These are phyloP conservation scores for Marmota flaviventris DNA, from an alignment of 2,113 vertebrate species.

Conservation along the genomic window DNA sequence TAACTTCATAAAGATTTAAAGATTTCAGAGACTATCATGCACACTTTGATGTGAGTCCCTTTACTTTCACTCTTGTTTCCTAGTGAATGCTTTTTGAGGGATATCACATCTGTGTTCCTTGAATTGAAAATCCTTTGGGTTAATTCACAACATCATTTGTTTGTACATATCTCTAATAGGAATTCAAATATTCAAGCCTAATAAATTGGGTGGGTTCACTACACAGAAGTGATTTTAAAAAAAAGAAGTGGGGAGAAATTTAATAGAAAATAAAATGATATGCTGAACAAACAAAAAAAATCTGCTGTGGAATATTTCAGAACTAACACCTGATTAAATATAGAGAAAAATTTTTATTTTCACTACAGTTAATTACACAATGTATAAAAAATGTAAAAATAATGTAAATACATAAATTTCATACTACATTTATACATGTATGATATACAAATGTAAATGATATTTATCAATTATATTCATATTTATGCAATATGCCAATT, in stretches of 20 bases:
- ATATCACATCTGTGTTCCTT: background rate
- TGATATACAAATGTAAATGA: background rate
- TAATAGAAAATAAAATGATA: background rate
- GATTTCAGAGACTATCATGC: background rate
- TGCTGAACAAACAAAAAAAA: background rate
- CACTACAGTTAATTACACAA: slow-evolving; percentile 5
- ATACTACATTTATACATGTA: background rate
- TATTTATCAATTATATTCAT: background rate
- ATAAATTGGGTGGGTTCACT: background rate
- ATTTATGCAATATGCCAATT: background rate
- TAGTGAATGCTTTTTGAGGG: background rate
- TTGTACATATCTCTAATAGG: background rate
- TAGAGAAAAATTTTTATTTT: slow-evolving; percentile 8
- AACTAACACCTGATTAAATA: background rate
- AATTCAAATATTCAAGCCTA: background rate
- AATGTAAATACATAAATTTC: background rate
- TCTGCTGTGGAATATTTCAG: background rate
- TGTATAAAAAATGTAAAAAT: background rate
- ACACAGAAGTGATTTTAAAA: background rate
- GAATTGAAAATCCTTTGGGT: background rate
- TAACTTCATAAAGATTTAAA: background rate
- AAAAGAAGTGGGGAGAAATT: background rate
- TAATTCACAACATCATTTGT: background rate
- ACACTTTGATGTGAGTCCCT: background rate
- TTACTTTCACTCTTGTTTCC: background rate